These are phyloP conservation scores for Natrix natrix DNA, from an alignment of 2,797 vertebrate species.

Conservation along the genomic window DNA sequence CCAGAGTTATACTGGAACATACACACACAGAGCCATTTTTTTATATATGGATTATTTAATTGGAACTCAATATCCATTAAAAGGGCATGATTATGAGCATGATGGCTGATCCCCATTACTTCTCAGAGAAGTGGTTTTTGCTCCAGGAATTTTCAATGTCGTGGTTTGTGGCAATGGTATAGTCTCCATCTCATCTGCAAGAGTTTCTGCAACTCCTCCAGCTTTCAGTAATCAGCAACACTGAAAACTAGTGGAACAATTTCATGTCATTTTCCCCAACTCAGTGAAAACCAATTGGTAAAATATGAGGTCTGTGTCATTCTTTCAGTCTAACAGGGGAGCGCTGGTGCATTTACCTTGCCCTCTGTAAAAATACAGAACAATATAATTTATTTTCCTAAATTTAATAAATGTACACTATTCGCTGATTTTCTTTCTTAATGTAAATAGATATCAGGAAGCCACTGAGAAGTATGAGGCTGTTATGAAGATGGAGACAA, in stretches of 20 bases:
- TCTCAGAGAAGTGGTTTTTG: not conserved
- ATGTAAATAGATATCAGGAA: conserved; percentile 82
- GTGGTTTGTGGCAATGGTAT: not conserved
- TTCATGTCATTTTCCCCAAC: not conserved
- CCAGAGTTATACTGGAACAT: no score
- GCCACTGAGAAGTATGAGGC: conserved; percentile 87
- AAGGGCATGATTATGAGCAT: not conserved
- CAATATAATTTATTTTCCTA: not conserved
- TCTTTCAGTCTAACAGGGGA: not conserved
- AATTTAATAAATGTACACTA: not conserved
- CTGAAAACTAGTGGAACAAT: not conserved
- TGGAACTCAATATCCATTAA: not conserved
- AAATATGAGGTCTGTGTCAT: not conserved
- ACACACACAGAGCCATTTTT: no score
- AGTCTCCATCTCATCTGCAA: not conserved
- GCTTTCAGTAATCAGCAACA: not conserved
- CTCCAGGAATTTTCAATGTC: not conserved
- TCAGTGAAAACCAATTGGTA: not conserved
- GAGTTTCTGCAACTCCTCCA: not conserved
- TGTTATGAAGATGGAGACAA: conserved; percentile 89
- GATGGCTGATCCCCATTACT: not conserved
- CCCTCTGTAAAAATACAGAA: not conserved
- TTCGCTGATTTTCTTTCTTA: not conserved
- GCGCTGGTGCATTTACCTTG: not conserved
- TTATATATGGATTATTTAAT: not conserved